These are phyloP conservation scores for Sebastes goodei DNA, from an alignment of 2,797 vertebrate genomes.

Conservation along the genomic window DNA sequence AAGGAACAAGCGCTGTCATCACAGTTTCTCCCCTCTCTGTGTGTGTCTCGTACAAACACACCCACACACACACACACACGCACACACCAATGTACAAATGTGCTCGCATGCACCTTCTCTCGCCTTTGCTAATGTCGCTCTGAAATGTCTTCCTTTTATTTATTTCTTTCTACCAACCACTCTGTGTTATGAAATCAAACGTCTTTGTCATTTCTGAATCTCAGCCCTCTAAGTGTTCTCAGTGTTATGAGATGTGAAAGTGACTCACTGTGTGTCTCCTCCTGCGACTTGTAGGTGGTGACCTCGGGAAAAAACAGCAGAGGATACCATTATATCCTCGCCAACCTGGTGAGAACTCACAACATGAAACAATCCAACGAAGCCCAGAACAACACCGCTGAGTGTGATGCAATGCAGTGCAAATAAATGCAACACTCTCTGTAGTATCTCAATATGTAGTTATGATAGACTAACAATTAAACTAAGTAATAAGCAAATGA, in stretches of 20 bases:
- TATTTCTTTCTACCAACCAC: background rate
- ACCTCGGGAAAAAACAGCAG: conserved; percentile 93
- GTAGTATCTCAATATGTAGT: background rate
- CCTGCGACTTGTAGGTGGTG: conserved; percentile 86
- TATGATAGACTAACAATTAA: background rate
- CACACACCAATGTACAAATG: conserved; percentile 37
- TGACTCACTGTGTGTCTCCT: conserved; percentile 62
- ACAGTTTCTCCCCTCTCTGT: conserved; percentile 42
- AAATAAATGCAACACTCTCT: conserved; percentile 20
- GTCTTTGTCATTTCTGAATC: conserved; percentile 52
- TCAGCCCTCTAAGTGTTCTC: conserved; percentile 34
- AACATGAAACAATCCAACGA: conserved; percentile 34
- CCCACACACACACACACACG: conserved; percentile 12
- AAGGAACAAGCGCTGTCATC: conserved; percentile 77
- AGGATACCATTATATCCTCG: conserved; percentile 98
- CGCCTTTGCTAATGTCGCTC: conserved; percentile 41
- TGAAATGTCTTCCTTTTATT: conserved; percentile 21
- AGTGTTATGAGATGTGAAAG: conserved; percentile 23
- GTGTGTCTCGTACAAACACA: conserved; percentile 29
- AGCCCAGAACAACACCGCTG: conserved; percentile 1
- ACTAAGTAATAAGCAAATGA: background rate
- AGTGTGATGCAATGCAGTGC: conserved; percentile 45
- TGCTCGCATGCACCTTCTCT: conserved; percentile 25
- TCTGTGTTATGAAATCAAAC: conserved; percentile 25
- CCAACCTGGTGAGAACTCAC: conserved; percentile 92